Evolutionary conservation across 37 sponge, comb jelly and placozoan species (phyloP), one percentile per base, ranked within the genome.

Genomic region (Oscarella lobularis): DNA sequence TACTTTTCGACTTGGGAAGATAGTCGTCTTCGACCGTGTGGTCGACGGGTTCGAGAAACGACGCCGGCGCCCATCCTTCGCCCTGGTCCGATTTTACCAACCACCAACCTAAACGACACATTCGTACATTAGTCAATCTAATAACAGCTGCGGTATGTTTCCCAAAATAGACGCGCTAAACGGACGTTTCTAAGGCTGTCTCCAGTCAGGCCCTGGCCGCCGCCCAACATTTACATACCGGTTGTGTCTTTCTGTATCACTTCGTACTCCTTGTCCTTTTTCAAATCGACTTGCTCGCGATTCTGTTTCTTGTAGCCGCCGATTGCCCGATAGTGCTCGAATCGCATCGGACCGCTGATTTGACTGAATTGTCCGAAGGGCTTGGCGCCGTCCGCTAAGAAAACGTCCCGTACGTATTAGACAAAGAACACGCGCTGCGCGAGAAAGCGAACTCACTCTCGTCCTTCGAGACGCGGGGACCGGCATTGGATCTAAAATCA

Each of bases 21-120:
- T 27, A 9, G 60, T 48, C 60, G 9, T 27, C 60, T 20, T 48
- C 60, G 9, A 20, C 14, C 14, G 9, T 48, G 60, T 38, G 40
- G 6, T 69, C 36, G 2, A 72, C 38, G 1, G 80, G 73, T 72
- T 91, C 88, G 54, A 91, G 75, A 74, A 87, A 91, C 40, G 81
- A 77, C 41, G 76, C 83, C 31, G 92, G 92, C 30, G 78, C 92
- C 92, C 92, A 91, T 9, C 92, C 92, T 40, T 91, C 92, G 1
- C 74, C 72, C 31, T 78, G 39, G 2, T 85, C 83, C 5, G 74
- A 79, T 29, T 75, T 71, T 0, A 87, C 92, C 83, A 91, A 86
- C 92, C 92, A 91, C 92, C 92, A 91, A 20, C 92, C 92, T 91
- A 48, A 6, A 38, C 4, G 73, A 9, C 33, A 14, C 66, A 9